Evolutionary conservation across 2,888 invertebrate species (phyloP).

Genomic region (Campoplex nolae): DNA sequence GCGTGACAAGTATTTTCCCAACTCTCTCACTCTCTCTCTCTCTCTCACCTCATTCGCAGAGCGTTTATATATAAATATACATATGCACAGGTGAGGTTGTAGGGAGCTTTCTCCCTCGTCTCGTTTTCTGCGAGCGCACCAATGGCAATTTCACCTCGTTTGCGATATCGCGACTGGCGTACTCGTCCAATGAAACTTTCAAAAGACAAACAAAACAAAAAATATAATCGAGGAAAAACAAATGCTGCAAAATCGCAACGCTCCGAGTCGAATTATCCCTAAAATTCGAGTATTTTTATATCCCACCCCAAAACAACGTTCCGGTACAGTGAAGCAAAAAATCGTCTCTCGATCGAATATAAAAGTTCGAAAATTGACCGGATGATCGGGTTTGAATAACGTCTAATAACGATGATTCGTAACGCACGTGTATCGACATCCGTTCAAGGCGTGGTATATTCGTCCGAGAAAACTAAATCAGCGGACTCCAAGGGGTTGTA

Average conservation of each 20-base stretch:
- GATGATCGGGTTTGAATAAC: background rate
- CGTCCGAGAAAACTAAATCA: slow-evolving; percentile 38
- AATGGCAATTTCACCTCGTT: slow-evolving; percentile 63
- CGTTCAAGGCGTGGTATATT: slow-evolving; percentile 50
- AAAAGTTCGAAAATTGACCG: background rate
- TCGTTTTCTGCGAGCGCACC: slow-evolving; percentile 27
- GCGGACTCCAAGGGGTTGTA: slow-evolving; percentile 7
- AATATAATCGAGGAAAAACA: background rate
- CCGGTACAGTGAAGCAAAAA: background rate
- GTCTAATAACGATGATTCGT: slow-evolving; percentile 23
- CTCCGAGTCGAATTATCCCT: background rate
- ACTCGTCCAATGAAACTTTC: slow-evolving; percentile 15
- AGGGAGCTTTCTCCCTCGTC: slow-evolving; percentile 42
- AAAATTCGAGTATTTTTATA: background rate
- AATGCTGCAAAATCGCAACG: background rate
- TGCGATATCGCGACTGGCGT: slow-evolving; percentile 14
- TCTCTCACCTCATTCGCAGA: background rate
- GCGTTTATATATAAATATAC: slow-evolving; percentile 2
- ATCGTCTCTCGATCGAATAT: background rate
- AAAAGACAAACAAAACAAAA: background rate
- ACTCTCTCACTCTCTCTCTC: slow-evolving; percentile 45
- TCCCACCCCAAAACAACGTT: too few relatives aligned
- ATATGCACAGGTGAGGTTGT: slow-evolving; percentile 48
- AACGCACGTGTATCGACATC: slow-evolving; percentile 58
- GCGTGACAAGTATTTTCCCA: slow-evolving; percentile 71